Percentiles rank a stretch among this genome's conserved stretches.
These are phyloP conservation scores for Synanthedon andrenaeformis DNA, from an alignment of 2,888 invertebrate genomes.

Conservation along the genomic window DNA sequence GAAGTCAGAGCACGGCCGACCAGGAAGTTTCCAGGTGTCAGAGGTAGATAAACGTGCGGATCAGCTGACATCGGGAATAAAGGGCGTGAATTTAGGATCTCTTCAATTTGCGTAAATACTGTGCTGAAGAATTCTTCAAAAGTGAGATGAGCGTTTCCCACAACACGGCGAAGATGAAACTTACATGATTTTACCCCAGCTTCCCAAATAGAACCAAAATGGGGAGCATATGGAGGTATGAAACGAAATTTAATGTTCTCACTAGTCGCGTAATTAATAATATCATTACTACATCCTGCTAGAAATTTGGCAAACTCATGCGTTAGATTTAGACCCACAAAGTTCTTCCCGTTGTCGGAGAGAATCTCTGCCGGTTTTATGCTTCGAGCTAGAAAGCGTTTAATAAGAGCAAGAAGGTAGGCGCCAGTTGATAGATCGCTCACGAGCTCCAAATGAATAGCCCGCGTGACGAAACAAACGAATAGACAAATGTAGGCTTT, in stretches of 20 bases:
- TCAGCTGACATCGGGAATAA: slow-evolving; percentile 8
- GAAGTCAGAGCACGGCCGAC: slow-evolving; percentile 4
- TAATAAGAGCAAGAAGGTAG: slow-evolving; percentile 11
- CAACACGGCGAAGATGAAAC: slow-evolving; percentile 7
- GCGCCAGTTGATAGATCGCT: slow-evolving; percentile 8
- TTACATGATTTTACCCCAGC: slow-evolving; percentile 9
- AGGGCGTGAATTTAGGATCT: slow-evolving; percentile 9
- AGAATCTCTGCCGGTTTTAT: slow-evolving; percentile 13
- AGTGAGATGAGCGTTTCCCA: slow-evolving; percentile 6
- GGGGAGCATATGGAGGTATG: background rate
- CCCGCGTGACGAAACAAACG: slow-evolving; percentile 6
- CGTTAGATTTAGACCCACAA: background rate
- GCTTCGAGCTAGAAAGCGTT: slow-evolving; percentile 12
- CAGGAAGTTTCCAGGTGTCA: slow-evolving; percentile 1
- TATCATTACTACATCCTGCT: background rate
- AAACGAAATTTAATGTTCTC: background rate
- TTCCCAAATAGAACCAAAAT: slow-evolving; percentile 3
- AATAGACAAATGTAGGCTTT: background rate
- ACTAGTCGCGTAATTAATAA: background rate
- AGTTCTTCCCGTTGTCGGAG: slow-evolving; percentile 11
- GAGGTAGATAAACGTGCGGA: slow-evolving; percentile 5
- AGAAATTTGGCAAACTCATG: background rate
- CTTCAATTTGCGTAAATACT: slow-evolving; percentile 6
- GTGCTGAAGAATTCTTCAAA: slow-evolving; percentile 6
- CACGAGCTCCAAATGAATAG: slow-evolving; percentile 13